Percentiles rank a stretch among this genome's conserved stretches.
Conservation (phyloP, 2,888 invertebrate species). For the Lycaena phlaeas region DNA sequence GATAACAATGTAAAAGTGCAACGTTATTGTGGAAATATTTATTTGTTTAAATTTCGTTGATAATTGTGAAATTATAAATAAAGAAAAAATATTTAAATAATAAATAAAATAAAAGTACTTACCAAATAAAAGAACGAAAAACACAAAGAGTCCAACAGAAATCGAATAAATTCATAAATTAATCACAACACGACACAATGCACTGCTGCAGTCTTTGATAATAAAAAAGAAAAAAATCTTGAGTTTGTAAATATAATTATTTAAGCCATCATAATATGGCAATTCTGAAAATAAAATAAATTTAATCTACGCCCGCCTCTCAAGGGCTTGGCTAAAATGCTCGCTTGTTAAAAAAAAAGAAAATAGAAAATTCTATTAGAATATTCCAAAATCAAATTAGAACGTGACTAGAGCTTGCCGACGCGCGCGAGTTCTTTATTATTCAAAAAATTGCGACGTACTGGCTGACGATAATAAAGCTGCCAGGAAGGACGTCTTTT, state of each 20-base stretch:
- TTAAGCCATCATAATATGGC: slow-evolving; percentile 45
- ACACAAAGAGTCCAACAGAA: slow-evolving; percentile 53
- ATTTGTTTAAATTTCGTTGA: background rate
- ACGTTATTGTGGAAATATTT: background rate
- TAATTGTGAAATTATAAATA: background rate
- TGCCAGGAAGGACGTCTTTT: slow-evolving; percentile 49
- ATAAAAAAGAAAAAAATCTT: slow-evolving; percentile 41
- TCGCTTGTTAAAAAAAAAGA: slow-evolving; percentile 29
- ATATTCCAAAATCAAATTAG: slow-evolving; percentile 39
- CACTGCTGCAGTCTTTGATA: slow-evolving; percentile 55
- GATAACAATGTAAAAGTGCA: background rate
- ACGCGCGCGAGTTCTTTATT: slow-evolving; percentile 44
- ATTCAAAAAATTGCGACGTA: slow-evolving; percentile 59
- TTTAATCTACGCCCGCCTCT: slow-evolving; percentile 37
- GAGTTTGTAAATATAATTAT: slow-evolving; percentile 34
- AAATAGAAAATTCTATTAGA: slow-evolving; percentile 29
- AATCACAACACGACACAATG: slow-evolving; percentile 65
- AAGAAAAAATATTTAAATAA: slow-evolving; percentile 12
- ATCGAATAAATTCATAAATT: slow-evolving; percentile 38
- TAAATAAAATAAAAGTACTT: slow-evolving; percentile 40
- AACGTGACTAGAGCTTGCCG: slow-evolving; percentile 38
- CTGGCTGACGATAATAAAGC: slow-evolving; percentile 43
- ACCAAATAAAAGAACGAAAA: slow-evolving; percentile 50
- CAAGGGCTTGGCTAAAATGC: slow-evolving; percentile 43
- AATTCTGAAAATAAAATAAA: slow-evolving; percentile 42